phyloP scores from a whole-genome alignment of 2,797 vertebrate species.

The Aplochiton taeniatus region DNA sequence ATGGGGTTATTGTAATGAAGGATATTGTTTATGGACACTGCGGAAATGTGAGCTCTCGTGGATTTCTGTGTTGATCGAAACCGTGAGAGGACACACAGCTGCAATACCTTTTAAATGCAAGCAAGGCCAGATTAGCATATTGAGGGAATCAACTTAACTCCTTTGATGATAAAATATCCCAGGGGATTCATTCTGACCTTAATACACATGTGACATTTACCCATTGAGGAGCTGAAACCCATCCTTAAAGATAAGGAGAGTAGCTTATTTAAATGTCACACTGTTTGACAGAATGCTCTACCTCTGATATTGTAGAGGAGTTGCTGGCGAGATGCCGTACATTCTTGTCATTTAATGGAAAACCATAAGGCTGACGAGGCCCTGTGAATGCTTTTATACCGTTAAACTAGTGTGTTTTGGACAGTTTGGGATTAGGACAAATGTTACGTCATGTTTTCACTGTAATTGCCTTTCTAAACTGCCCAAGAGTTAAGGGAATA shows the following conservation, averaged over 20 bases:
- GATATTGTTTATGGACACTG: no score
- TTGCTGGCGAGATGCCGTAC: constrained; percentile 10
- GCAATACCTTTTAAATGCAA: constrained; percentile 19
- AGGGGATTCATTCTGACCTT: constrained; percentile 63
- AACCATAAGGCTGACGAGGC: constrained; percentile 53
- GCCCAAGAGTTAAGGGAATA: constrained; percentile 65
- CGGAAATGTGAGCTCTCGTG: no score
- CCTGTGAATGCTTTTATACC: constrained; percentile 56
- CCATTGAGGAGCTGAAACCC: constrained; percentile 55
- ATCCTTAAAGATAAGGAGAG: constrained; percentile 55
- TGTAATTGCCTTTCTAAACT: constrained; percentile 68
- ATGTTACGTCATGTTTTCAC: constrained; percentile 55
- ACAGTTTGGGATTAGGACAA: constrained; percentile 49
- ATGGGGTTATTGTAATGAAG: no score
- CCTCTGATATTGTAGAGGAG: constrained; percentile 49
- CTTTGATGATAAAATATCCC: constrained; percentile 54
- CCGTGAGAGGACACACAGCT: no score
- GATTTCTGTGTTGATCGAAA: no score
- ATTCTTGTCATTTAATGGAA: constrained; percentile 18
- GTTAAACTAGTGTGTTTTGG: constrained; percentile 61
- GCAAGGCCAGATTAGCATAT: constrained; percentile 8
- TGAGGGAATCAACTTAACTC: constrained; percentile 43
- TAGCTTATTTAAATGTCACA: constrained; percentile 69
- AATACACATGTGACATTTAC: constrained; percentile 65
- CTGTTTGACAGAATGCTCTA: constrained; percentile 24